These are phyloP conservation scores for Rhingia rostrata DNA, from an alignment of 2,888 invertebrate genomes.

Conservation along the genomic window DNA sequence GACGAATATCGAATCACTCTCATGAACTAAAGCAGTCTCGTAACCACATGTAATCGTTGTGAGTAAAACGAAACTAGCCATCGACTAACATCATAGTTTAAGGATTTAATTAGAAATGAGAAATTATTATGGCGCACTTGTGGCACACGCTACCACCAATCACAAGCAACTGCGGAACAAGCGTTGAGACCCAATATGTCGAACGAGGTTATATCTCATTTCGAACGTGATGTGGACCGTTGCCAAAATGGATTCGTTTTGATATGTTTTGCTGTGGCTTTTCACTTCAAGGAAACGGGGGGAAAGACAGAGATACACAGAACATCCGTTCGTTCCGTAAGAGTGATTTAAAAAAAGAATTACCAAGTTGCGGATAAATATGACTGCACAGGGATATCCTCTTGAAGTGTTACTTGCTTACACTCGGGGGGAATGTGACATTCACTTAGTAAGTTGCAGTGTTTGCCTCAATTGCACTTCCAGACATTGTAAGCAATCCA, in stretches of 20 bases:
- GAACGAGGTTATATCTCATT: conserved; percentile 59
- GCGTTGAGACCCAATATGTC: conserved; percentile 62
- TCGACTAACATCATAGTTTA: conserved; percentile 26
- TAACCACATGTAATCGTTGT: conserved; percentile 29
- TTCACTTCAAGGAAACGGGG: conserved; percentile 23
- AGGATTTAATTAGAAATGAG: conserved; percentile 29
- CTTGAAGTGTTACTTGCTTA: conserved; percentile 43
- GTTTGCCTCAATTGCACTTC: conserved; percentile 15
- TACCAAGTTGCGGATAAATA: conserved; percentile 23
- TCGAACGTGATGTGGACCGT: conserved; percentile 62
- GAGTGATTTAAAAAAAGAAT: conserved; percentile 29
- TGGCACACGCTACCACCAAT: conserved; percentile 57
- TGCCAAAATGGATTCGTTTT: conserved; percentile 41
- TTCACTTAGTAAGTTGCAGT: conserved; percentile 45
- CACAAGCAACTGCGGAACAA: conserved; percentile 26
- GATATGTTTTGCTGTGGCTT: conserved; percentile 13
- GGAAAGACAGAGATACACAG: neutral
- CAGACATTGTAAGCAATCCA: conserved; percentile 35
- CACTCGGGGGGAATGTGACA: conserved; percentile 45
- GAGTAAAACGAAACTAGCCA: conserved; percentile 33
- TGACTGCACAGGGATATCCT: conserved; percentile 27
- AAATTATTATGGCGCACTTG: conserved; percentile 58
- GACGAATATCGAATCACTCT: neutral
- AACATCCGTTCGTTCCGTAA: neutral
- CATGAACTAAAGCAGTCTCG: neutral